phyloP scores from a whole-genome alignment of 2,113 vertebrate species.

The Puffinus mauretanicus region DNA sequence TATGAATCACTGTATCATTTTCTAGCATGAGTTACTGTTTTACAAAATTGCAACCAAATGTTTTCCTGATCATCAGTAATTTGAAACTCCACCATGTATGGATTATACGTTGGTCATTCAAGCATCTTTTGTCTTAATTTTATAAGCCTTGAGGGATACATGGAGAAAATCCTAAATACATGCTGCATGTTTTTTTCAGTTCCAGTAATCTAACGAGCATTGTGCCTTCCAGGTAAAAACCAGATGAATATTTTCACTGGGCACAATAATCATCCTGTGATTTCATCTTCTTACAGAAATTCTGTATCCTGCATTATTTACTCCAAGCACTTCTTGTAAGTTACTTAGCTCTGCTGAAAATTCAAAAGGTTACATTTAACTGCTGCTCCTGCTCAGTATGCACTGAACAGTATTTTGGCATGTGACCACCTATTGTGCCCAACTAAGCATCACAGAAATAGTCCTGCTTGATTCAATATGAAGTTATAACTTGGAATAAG shows the following conservation, averaged over 20 bases:
- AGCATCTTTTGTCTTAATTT: neutral
- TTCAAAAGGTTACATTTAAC: neutral
- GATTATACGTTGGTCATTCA: neutral
- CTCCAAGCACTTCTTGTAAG: neutral
- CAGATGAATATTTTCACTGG: neutral
- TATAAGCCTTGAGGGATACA: neutral
- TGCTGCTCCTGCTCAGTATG: neutral
- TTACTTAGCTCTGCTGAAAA: neutral
- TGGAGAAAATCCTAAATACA: neutral
- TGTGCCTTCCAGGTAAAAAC: neutral
- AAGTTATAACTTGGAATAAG: neutral
- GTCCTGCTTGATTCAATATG: neutral
- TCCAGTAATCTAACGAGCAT: neutral
- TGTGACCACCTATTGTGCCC: neutral
- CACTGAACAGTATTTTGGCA: neutral
- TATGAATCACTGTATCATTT: slow-evolving; percentile 51
- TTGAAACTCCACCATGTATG: slow-evolving; percentile 3
- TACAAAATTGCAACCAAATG: slow-evolving; percentile 9
- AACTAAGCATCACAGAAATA: neutral
- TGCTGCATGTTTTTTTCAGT: neutral
- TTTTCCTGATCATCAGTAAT: neutral
- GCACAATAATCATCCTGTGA: neutral
- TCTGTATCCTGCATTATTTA: slow-evolving; percentile 16
- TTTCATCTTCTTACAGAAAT: slow-evolving; percentile 42
- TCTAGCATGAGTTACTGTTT: slow-evolving; percentile 21